Evolutionary conservation across 2,888 invertebrate species (phyloP).

Genomic region (Drosophila pegasa): DNA sequence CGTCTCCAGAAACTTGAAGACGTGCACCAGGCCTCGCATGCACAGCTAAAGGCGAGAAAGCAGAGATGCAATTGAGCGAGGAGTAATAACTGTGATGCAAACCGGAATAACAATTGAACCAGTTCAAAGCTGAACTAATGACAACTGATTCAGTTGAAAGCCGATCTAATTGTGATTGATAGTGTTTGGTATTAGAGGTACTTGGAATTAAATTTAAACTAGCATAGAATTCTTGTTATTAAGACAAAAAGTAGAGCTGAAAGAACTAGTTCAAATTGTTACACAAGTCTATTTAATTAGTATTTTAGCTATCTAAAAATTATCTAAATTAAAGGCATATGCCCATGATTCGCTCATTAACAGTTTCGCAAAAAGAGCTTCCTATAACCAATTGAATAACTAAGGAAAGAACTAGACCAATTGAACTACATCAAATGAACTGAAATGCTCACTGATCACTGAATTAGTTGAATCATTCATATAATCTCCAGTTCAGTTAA

Average conservation of each 20-base stretch:
- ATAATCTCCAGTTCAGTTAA: no score
- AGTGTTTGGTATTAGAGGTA: not conserved
- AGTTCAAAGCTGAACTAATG: not conserved
- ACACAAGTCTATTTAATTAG: no score
- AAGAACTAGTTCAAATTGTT: not conserved
- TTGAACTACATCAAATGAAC: not conserved
- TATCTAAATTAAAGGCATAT: no score
- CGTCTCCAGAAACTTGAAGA: conserved; percentile 96
- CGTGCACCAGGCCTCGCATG: conserved; percentile 96
- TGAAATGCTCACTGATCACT: not conserved
- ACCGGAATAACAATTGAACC: not conserved
- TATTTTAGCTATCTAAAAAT: no score
- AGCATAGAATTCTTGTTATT: not conserved
- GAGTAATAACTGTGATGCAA: not conserved
- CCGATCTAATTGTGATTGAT: not conserved
- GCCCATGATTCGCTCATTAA: not conserved
- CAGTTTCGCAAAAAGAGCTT: no score
- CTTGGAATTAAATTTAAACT: not conserved
- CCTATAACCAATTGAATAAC: no score
- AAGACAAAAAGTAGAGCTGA: not conserved
- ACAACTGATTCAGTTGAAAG: not conserved
- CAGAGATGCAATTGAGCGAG: not conserved
- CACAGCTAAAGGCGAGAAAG: conserved; percentile 85
- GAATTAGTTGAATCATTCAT: not conserved
- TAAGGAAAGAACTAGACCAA: not conserved